These are phyloP conservation scores for Austrolebias charrua DNA, from an alignment of 2,797 vertebrate genomes.

Conservation along the genomic window DNA sequence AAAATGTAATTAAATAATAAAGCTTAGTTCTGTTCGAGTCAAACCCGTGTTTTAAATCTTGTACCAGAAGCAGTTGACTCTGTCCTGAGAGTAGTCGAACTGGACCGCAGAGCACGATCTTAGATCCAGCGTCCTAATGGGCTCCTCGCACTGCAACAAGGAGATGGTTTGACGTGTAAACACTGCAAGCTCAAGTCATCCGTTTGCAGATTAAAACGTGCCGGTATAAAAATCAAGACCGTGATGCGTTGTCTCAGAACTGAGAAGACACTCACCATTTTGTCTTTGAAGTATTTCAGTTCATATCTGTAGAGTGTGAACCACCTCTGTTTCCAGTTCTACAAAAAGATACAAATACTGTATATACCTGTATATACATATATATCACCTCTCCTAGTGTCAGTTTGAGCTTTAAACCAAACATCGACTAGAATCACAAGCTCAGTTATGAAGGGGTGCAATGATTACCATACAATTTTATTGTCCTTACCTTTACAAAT, in stretches of 20 bases:
- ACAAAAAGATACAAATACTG: constrained; percentile 17
- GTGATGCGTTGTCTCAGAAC: background rate
- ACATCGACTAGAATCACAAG: background rate
- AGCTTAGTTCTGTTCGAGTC: background rate
- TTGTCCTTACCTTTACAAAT: constrained; percentile 86
- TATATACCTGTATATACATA: too few species aligned
- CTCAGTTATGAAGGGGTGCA: background rate
- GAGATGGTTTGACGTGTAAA: background rate
- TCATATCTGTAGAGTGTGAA: constrained; percentile 93
- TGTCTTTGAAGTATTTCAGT: constrained; percentile 97
- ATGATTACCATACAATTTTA: too few species aligned
- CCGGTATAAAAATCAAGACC: background rate
- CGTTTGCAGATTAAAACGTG: background rate
- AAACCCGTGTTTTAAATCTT: constrained; percentile 4
- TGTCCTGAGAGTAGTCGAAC: constrained; percentile 95
- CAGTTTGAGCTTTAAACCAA: background rate
- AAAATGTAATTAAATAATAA: too few species aligned
- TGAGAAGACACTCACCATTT: constrained; percentile 79
- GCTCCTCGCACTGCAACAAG: constrained; percentile 83
- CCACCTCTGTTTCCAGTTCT: constrained; percentile 98
- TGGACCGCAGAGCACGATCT: constrained; percentile 92
- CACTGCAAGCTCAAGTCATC: background rate
- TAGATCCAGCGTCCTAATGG: constrained; percentile 89
- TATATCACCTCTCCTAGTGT: background rate
- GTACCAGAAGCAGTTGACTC: constrained; percentile 97